phyloP scores from a whole-genome alignment of 2,888 invertebrate species.

The Orthonychiurus folsomi region DNA sequence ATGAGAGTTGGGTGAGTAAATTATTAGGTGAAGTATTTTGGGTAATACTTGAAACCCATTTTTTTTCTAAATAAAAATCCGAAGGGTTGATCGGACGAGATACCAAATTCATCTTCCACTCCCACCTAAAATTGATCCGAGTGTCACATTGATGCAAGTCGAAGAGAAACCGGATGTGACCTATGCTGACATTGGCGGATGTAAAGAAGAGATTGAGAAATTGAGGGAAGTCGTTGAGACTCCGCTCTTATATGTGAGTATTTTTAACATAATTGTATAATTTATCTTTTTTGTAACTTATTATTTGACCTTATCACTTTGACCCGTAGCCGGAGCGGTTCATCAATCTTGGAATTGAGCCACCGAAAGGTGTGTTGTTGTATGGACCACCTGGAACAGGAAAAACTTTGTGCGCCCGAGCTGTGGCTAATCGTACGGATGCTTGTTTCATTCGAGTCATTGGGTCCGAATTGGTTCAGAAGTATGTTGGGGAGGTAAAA shows the following conservation, averaged over 20 bases:
- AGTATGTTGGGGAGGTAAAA: slow-evolving; percentile 51
- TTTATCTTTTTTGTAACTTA: not conserved
- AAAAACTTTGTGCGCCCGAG: slow-evolving; percentile 53
- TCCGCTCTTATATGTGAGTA: slow-evolving; percentile 48
- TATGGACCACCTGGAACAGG: slow-evolving; percentile 56
- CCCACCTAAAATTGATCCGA: slow-evolving; percentile 56
- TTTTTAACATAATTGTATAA: not conserved
- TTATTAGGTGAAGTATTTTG: not conserved
- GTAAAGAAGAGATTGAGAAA: slow-evolving; percentile 56
- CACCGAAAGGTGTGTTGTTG: slow-evolving; percentile 53
- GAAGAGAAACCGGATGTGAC: slow-evolving; percentile 57
- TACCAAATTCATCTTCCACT: slow-evolving; percentile 55
- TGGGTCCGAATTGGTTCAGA: slow-evolving; percentile 55
- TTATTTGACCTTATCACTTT: not conserved
- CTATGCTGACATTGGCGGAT: slow-evolving; percentile 55
- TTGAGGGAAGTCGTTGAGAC: slow-evolving; percentile 54
- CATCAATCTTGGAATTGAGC: slow-evolving; percentile 54
- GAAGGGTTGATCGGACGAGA: slow-evolving; percentile 53
- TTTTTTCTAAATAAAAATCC: too few species aligned
- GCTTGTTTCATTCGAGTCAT: slow-evolving; percentile 55
- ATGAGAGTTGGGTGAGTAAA: slow-evolving; percentile 48
- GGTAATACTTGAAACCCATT: slow-evolving; percentile 2
- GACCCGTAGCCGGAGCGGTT: slow-evolving; percentile 49
- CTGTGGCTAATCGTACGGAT: slow-evolving; percentile 54
- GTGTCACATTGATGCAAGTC: slow-evolving; percentile 57